Percentiles rank a stretch among this genome's conserved stretches.
Conservation (phyloP, 2,888 invertebrate species). For the Sepioteuthis lessoniana region DNA sequence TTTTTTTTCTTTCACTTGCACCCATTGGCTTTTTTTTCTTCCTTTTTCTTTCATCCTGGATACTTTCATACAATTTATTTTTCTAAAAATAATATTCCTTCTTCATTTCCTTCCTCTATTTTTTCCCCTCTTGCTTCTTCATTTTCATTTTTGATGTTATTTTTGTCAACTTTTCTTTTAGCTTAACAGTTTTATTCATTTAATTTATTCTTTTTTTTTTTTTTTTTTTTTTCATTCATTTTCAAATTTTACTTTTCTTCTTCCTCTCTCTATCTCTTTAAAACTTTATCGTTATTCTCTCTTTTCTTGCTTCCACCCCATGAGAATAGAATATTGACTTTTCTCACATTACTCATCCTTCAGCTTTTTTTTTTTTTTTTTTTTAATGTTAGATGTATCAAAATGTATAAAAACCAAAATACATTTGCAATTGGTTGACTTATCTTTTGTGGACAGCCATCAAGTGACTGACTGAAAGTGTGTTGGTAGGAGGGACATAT, state of each 20-base stretch:
- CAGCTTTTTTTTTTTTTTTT: background rate
- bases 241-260: no score
- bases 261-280: no score
- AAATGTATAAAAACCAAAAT: no score
- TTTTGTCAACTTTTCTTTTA: background rate
- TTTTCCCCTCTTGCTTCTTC: background rate
- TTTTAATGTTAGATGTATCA: background rate
- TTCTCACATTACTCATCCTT: background rate
- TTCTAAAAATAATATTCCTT: background rate
- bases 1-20: background rate
- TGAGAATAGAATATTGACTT: background rate
- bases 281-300: background rate
- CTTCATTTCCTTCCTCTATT: background rate
- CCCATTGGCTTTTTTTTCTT: background rate
- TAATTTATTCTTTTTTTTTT: no score
- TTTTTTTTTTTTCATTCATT: no score
- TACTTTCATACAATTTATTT: no score
- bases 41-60: background rate
- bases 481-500: background rate
- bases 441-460: background rate
- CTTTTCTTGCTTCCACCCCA: background rate
- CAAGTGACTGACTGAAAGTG: background rate
- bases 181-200: no score
- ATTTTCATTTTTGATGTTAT: background rate
- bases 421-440: background rate